Conservation (phyloP, 2,113 vertebrate genomes). For the Axis porcinus region DNA sequence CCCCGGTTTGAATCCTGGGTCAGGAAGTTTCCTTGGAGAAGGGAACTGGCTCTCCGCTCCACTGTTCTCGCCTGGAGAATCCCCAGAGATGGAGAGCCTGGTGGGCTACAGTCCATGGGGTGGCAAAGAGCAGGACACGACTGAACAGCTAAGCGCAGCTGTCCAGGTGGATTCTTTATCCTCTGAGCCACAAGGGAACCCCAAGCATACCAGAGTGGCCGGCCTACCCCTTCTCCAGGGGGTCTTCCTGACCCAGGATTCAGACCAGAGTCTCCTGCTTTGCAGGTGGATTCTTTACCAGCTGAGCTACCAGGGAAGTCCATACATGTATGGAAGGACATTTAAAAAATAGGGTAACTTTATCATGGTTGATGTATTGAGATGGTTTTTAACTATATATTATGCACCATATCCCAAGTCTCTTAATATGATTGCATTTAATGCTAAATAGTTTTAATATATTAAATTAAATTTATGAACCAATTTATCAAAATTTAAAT, state of each 20-base stretch:
- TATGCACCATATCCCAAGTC: background rate
- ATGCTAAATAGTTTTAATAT: background rate
- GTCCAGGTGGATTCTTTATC: background rate
- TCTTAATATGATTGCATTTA: background rate
- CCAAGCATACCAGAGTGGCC: background rate
- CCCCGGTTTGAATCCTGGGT: background rate
- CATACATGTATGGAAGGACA: background rate
- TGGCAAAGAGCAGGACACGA: background rate
- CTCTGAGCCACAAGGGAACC: background rate
- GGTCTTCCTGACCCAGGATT: background rate
- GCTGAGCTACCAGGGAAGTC: background rate
- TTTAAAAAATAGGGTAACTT: background rate
- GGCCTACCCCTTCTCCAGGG: background rate
- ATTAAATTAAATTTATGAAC: background rate
- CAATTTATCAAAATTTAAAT: background rate
- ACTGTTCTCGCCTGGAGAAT: background rate
- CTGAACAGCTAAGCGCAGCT: background rate
- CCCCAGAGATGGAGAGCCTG: background rate
- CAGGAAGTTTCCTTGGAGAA: background rate
- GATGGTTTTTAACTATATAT: background rate
- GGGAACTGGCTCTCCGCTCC: background rate
- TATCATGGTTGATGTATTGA: background rate
- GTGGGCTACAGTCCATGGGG: background rate
- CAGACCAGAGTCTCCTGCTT: background rate
- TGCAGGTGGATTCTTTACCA: background rate